These are phyloP conservation scores for Aptenodytes forsteri DNA, from an alignment of 2,113 vertebrate genomes.

Conservation along the genomic window DNA sequence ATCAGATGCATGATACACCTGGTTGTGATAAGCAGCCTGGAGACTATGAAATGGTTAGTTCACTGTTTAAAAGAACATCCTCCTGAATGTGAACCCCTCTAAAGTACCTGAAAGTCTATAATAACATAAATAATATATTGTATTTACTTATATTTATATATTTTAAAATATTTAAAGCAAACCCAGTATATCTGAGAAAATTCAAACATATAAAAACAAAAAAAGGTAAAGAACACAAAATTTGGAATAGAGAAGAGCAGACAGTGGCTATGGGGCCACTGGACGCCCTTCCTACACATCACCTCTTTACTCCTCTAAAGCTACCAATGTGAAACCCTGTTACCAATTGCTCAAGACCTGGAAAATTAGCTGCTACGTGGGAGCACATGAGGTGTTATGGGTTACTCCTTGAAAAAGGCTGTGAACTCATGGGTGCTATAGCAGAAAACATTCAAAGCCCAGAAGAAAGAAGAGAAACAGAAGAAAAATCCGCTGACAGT, in stretches of 20 bases:
- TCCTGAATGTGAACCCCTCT: not conserved
- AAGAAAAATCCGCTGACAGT: not conserved
- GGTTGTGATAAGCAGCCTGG: not conserved
- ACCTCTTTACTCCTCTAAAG: not conserved
- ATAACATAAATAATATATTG: not conserved
- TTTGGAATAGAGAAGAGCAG: not conserved
- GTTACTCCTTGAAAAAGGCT: not conserved
- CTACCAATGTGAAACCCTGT: not conserved
- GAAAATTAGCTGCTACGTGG: not conserved
- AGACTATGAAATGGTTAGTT: not conserved
- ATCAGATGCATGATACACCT: not conserved
- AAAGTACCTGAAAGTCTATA: not conserved
- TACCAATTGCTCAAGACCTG: not conserved
- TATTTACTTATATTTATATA: not conserved
- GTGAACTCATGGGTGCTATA: not conserved
- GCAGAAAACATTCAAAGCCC: not conserved
- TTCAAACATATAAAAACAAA: not conserved
- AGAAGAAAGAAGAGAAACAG: not conserved
- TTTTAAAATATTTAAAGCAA: not conserved
- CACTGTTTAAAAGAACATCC: not conserved
- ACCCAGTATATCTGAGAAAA: not conserved
- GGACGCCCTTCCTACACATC: not conserved
- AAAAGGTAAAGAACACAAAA: not conserved
- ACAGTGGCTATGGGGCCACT: not conserved
- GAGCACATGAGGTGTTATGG: not conserved